A percentile compares a stretch with the other conserved stretches of the same genome.
Conservation (phyloP, 30 jellyfish, hydroid and myxozoan species). For the Hydractinia symbiolongicarpus region DNA sequence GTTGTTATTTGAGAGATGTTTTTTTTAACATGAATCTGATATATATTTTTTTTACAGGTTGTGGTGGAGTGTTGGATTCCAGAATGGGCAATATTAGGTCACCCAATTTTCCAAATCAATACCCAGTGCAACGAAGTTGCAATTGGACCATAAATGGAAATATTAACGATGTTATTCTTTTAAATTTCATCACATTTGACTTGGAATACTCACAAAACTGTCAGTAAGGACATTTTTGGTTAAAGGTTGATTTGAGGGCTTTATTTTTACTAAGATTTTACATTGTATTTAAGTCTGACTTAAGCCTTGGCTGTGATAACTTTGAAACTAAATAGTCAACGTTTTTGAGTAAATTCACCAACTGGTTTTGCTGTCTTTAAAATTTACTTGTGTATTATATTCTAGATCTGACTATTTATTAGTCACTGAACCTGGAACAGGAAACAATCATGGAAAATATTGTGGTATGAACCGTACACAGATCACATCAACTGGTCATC, state of each 20-base stretch:
- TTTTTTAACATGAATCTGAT: neutral
- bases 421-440: no score
- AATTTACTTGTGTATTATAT: no score
- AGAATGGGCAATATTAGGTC: conserved; percentile 43
- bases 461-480: neutral
- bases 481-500: neutral
- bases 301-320: no score
- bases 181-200: conserved; percentile 45
- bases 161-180: conserved; percentile 34
- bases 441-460: neutral
- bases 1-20: neutral
- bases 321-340: no score
- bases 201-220: conserved; percentile 8
- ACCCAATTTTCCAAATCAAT: conserved; percentile 54
- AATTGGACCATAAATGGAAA: conserved; percentile 53
- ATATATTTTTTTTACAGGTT: conserved; percentile 35
- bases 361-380: no score
- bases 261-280: neutral
- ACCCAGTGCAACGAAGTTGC: conserved; percentile 50
- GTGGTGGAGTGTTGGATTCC: conserved; percentile 63
- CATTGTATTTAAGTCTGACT: neutral
- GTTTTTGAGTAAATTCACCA: no score
- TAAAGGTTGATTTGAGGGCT: neutral
- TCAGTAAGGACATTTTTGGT: conserved; percentile 6
- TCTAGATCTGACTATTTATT: no score